Evolutionary conservation across 2,888 invertebrate species (phyloP).

Genomic region (Tyria jacobaeae): DNA sequence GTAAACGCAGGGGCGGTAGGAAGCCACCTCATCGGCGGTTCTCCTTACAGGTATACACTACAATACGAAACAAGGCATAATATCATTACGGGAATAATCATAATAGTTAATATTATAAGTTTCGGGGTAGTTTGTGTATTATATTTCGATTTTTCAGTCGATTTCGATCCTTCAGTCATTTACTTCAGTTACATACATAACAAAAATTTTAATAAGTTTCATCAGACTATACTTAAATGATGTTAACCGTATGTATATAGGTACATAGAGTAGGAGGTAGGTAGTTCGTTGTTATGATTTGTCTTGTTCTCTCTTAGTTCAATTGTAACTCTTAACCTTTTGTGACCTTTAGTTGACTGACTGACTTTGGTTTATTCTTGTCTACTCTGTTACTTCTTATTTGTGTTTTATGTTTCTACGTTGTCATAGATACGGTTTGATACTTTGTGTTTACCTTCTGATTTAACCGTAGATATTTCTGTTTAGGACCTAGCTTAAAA

Average conservation of each 20-base stretch:
- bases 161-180: not conserved
- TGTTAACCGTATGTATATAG: not conserved
- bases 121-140: not conserved
- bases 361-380: constrained; percentile 6
- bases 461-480: constrained; percentile 22
- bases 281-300: constrained; percentile 9
- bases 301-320: constrained; percentile 28
- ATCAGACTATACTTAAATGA: not conserved
- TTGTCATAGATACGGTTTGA: constrained; percentile 9
- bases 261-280: constrained; percentile 1
- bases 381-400: not conserved
- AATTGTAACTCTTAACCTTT: constrained; percentile 27
- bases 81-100: not conserved
- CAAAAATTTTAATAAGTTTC: not conserved
- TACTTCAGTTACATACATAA: not conserved
- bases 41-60: constrained; percentile 90
- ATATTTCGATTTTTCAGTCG: not conserved
- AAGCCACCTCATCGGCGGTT: constrained; percentile 95
- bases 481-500: constrained; percentile 25
- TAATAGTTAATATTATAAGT: not conserved
- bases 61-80: not conserved
- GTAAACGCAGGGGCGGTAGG: constrained; percentile 96
- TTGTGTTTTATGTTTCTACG: constrained; percentile 11
- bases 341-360: constrained; percentile 31
- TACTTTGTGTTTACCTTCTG: constrained; percentile 17